Evolutionary conservation across 2,888 invertebrate species (phyloP).

Genomic region (Pherbina coryleti): DNA sequence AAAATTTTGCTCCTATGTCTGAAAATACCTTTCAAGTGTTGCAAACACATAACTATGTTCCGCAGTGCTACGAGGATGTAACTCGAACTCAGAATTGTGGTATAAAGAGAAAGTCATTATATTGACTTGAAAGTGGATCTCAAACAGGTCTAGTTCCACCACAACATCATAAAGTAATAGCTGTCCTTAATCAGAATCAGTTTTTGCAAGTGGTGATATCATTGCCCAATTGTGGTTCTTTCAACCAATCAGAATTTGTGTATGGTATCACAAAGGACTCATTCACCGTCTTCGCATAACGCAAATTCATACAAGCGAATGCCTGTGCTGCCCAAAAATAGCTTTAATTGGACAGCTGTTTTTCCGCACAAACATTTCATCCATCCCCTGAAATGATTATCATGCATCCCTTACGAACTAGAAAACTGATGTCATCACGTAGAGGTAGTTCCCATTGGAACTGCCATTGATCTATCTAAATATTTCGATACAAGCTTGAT

Average conservation of each 20-base stretch:
- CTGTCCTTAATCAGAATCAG: constrained; percentile 24
- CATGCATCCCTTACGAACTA: constrained; percentile 37
- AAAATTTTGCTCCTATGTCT: neutral
- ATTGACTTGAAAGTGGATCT: neutral
- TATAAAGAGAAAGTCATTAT: neutral
- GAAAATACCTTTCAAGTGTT: neutral
- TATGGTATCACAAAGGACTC: neutral
- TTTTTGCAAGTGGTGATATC: constrained; percentile 11
- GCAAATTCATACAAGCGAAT: neutral
- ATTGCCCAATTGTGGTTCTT: neutral
- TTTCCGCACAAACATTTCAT: constrained; percentile 33
- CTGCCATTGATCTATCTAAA: constrained; percentile 30
- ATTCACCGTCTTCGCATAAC: neutral
- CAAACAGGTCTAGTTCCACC: neutral
- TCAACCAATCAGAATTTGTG: constrained; percentile 14
- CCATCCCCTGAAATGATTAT: constrained; percentile 38
- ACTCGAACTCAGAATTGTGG: constrained; percentile 3
- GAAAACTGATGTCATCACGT: constrained; percentile 25
- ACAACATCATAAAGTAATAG: constrained; percentile 16
- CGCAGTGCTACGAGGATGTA: constrained; percentile 20
- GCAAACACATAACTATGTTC: neutral
- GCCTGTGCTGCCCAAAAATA: constrained; percentile 5
- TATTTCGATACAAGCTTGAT: constrained; percentile 40
- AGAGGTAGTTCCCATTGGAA: neutral
- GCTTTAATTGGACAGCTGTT: constrained; percentile 36